Percentiles rank a stretch among this genome's conserved stretches.
Evolutionary conservation across 2,888 invertebrate species (phyloP).

Genomic region (Osmoderma eremita): DNA sequence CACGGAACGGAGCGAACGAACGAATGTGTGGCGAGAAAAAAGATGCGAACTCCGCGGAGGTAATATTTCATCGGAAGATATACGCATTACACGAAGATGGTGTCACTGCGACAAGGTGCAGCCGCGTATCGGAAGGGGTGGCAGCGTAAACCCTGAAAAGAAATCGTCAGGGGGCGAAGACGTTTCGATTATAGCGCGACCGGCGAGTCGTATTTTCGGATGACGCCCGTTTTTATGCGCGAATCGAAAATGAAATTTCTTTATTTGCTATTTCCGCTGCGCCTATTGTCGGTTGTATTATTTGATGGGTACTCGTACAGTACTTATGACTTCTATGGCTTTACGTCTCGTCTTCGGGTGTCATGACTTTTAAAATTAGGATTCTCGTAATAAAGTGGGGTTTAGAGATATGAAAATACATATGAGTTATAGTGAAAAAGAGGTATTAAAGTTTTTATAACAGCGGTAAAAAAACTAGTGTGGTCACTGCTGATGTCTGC

Average conservation of each 20-base stretch:
- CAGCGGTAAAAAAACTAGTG: too few species aligned
- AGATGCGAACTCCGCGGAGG: not conserved
- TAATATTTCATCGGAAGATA: slow-evolving; percentile 33
- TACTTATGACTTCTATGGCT: too few species aligned
- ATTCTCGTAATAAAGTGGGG: too few species aligned
- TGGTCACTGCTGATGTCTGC: too few species aligned
- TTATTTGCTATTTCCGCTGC: slow-evolving; percentile 2
- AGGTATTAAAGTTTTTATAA: too few species aligned
- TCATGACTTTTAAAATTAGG: too few species aligned
- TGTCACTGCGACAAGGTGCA: slow-evolving; percentile 19
- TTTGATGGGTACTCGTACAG: too few species aligned
- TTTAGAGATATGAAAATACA: too few species aligned
- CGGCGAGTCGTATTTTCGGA: slow-evolving; percentile 26
- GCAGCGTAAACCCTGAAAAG: slow-evolving; percentile 8
- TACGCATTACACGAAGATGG: slow-evolving; percentile 29
- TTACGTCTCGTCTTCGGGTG: too few species aligned
- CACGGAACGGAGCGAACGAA: not conserved
- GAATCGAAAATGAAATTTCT: slow-evolving; percentile 32
- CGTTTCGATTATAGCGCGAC: slow-evolving; percentile 8
- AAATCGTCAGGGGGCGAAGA: slow-evolving; percentile 18
- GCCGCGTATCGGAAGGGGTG: not conserved
- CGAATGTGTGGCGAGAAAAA: not conserved
- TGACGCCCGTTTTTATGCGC: slow-evolving; percentile 10
- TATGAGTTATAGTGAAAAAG: too few species aligned
- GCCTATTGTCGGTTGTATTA: too few species aligned